Evolutionary conservation across 2,113 vertebrate species (phyloP), one percentile per base, ranked within the genome.

Genomic region (Alectura lathami): DNA sequence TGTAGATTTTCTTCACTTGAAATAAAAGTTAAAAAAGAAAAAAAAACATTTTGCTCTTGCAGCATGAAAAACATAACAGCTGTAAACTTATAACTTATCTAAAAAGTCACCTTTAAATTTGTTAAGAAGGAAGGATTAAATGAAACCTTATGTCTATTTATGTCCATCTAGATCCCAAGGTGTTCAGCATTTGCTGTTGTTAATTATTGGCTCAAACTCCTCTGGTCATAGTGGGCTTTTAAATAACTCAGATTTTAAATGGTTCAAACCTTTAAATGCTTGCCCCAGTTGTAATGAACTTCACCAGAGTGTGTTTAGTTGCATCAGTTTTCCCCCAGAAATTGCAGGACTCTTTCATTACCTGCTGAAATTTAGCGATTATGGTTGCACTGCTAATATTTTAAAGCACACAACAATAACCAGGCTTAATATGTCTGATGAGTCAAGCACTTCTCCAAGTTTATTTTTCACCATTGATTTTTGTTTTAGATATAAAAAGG

Each of bases 291-390:
- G 3, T 29, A 43, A 60, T 30, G 6, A 67, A 17, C 12, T 56
- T 75, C 26, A 73, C 21, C 86, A 56, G 43, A 53, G 21, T 77
- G 54, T 7, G 3, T 60, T 93, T 74, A 68, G n/a, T 91, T 90
- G 30, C 68, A 57, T 42, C 18, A 85, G 34, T 7, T 42, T 96
- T 75, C 47, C 83, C 51, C 24, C 80, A 78, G 51, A 95, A 96
- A 86, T 47, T 82, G 36, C n/a, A 66, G 6, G 18, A 34, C 74
- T 74, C 30, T 78, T 83, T 80, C 15, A 43, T 70, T 86, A 81
- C 56, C 88, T 88, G 36, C 76, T 83, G 60, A 96, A 86, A 88
- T 83, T 88, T 75, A 81, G 72, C 48, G 81, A 90, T 94, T 91
- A 83, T 75, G 60, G 36, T 81, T 94, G 27, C 3, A 23, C 8